Percentiles rank a stretch among this genome's conserved stretches.
These are phyloP conservation scores for Thunnus maccoyii DNA, from an alignment of 2,113 vertebrate species.

Conservation along the genomic window DNA sequence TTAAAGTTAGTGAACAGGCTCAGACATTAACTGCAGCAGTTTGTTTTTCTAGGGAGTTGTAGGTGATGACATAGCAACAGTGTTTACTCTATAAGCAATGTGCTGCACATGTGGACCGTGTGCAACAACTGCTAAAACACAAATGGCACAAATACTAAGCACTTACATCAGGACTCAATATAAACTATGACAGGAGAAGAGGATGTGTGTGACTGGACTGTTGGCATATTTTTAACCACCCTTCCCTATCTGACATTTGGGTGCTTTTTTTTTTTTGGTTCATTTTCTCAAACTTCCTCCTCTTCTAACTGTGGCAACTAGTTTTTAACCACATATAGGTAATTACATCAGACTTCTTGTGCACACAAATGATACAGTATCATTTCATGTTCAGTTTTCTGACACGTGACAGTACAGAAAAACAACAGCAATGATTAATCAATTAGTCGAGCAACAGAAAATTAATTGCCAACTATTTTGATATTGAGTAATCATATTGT, in stretches of 20 bases:
- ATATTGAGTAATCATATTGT: too few species aligned
- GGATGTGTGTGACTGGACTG: neutral
- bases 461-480: too few species aligned
- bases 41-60: conserved; percentile 31
- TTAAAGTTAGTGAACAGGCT: neutral
- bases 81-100: conserved; percentile 43
- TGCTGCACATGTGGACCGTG: conserved; percentile 10
- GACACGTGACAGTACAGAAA: too few species aligned
- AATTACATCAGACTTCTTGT: neutral
- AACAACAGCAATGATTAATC: too few species aligned
- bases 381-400: too few species aligned
- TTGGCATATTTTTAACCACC: conserved; percentile 1
- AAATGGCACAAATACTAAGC: neutral
- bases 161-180: neutral
- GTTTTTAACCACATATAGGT: neutral
- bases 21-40: conserved; percentile 22
- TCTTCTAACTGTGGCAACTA: neutral
- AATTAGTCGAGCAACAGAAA: too few species aligned
- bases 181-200: neutral
- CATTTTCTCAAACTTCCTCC: neutral
- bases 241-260: neutral
- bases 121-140: neutral
- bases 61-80: conserved; percentile 36
- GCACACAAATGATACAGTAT: neutral
- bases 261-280: neutral